Evolutionary conservation across 2,888 invertebrate species (phyloP).

Genomic region (Drosophila flavopinicola): DNA sequence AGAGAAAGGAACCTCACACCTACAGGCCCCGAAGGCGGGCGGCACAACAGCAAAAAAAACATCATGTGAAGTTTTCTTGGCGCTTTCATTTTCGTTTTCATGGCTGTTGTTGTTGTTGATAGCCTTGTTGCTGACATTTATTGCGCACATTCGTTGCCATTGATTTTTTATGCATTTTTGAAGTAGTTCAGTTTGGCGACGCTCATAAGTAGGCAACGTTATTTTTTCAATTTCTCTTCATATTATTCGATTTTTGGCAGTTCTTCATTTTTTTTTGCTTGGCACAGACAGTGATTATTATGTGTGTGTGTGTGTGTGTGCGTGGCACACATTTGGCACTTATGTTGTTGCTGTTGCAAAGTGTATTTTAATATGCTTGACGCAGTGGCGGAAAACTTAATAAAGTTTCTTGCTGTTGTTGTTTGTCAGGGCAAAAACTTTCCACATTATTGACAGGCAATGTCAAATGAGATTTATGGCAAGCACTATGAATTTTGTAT

Average conservation of each 20-base stretch:
- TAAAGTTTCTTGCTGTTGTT: conserved; percentile 56
- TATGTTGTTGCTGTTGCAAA: conserved; percentile 40
- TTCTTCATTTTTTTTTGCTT: conserved; percentile 24
- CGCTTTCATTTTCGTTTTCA: conserved; percentile 38
- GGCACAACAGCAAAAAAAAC: too few relatives aligned
- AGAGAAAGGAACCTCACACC: conserved; percentile 10
- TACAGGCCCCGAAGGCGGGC: not conserved
- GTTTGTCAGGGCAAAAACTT: conserved; percentile 46
- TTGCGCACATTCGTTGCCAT: conserved; percentile 76
- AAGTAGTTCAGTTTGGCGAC: conserved; percentile 69
- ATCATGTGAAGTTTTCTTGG: conserved; percentile 67
- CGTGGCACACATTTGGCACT: conserved; percentile 30
- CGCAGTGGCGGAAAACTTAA: conserved; percentile 67
- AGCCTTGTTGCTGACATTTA: conserved; percentile 66
- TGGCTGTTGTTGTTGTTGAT: conserved; percentile 4
- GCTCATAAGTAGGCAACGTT: conserved; percentile 68
- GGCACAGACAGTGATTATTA: conserved; percentile 53
- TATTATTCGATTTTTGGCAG: conserved; percentile 43
- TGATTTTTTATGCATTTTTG: conserved; percentile 79
- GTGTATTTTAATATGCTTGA: conserved; percentile 64
- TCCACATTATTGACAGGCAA: conserved; percentile 59
- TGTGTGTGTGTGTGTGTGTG: conserved; percentile 25
- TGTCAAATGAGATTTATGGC: conserved; percentile 59
- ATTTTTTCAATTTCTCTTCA: conserved; percentile 52
- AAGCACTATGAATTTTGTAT: conserved; percentile 61